These are phyloP conservation scores for Phalacrocorax brasilianus DNA, from an alignment of 2,113 vertebrate genomes.

Conservation along the genomic window DNA sequence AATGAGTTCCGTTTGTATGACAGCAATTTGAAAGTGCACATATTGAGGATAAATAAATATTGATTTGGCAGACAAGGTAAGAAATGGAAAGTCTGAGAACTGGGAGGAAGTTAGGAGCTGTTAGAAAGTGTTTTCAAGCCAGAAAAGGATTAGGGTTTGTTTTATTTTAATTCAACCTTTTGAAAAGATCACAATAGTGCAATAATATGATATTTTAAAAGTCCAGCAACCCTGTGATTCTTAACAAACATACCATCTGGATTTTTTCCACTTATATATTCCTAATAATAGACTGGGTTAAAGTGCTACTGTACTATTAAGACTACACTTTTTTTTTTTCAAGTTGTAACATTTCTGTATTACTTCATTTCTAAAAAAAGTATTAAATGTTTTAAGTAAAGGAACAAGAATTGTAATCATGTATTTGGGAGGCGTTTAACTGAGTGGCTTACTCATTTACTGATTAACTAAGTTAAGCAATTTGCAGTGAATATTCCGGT, in stretches of 20 bases:
- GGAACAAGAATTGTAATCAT: background rate
- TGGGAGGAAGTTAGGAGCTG: background rate
- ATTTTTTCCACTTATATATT: background rate
- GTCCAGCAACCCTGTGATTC: background rate
- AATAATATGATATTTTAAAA: background rate
- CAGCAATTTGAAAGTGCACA: constrained; percentile 62
- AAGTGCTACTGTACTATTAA: background rate
- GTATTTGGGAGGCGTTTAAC: background rate
- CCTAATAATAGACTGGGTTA: background rate
- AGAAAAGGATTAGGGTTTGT: background rate
- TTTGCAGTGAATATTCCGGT: background rate
- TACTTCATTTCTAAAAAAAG: background rate
- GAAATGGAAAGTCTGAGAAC: constrained; percentile 43
- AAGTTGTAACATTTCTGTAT: background rate
- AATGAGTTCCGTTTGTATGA: constrained; percentile 71
- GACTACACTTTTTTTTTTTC: background rate
- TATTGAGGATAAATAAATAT: constrained; percentile 67
- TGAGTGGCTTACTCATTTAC: background rate
- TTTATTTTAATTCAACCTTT: background rate
- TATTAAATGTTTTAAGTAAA: background rate
- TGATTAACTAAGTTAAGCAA: background rate
- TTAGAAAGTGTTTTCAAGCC: background rate
- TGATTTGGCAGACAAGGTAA: constrained; percentile 66
- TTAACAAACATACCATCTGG: background rate
- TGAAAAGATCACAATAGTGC: background rate